Base-by-base conservation (phyloP, 64 coral and sea anemone genomes). In the Montipora sp. region DNA sequence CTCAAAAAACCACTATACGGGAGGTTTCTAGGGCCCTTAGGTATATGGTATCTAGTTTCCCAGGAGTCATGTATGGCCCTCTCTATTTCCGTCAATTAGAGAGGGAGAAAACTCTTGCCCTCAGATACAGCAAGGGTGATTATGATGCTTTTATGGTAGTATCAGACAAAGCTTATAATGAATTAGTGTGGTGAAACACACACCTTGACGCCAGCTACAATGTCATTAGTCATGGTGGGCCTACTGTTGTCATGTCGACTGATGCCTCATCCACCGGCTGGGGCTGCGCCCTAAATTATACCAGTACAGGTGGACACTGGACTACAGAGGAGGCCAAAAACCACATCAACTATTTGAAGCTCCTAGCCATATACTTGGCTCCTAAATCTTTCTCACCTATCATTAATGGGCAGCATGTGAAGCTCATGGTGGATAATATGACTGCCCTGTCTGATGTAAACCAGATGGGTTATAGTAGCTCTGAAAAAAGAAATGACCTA, bases 401-500 rank as follows among this genome's bases (percentile, higher is more conserved):
- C 53, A 57, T 57, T 57, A 57, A 57, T 57, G 53, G 53, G 53
- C 53, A 57, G 53, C 53, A 57, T 57, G 53, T 57, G 53, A 57
- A 57, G 53, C 53, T 57, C 10, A 57, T 57, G 53, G 53, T 57
- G 53, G 53, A 57, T 57, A 57, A 57, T 57, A 57, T 57, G 53
- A 57, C 53, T 57, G 53, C 53, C 2, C 51, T 55, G 51, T 55
- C 71, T 10, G 74, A 87, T 78, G 18, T 93, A 14, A 93, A 93
- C 75, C 74, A 93, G 48, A 93, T 93, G 91, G 83, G 83, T 47
- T 88, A 75, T 21, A 92, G 90, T 47, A 80, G 83, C 59, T 92
- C 90, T 59, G 75, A 53, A 15, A 60, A 53, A 13, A 61, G 79
- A 55, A 51, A 8, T 55, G 51, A 55, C 51, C 15, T 84, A 57